Conservation (phyloP, 2,113 vertebrate species). For the Bombycilla garrulus region DNA sequence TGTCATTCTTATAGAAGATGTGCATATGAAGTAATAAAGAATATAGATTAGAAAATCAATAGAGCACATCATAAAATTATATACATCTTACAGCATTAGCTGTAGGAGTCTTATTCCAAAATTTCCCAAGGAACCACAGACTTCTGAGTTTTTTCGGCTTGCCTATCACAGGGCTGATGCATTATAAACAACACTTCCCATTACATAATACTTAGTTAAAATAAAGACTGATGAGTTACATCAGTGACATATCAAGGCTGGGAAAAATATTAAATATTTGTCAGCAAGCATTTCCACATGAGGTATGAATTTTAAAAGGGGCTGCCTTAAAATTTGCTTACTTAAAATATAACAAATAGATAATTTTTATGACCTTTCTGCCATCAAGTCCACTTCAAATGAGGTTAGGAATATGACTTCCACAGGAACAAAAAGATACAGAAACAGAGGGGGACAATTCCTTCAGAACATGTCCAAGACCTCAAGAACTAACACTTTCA, state of each 20-base stretch:
- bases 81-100: not conserved
- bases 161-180: not conserved
- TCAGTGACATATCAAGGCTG: not conserved
- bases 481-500: not conserved
- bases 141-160: not conserved
- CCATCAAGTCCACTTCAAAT: not conserved
- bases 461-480: not conserved
- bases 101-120: not conserved
- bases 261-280: not conserved
- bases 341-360: not conserved
- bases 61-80: not conserved
- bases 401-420: not conserved
- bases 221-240: not conserved
- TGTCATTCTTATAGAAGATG: not conserved
- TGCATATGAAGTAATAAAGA: not conserved
- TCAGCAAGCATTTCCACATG: not conserved
- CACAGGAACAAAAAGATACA: not conserved
- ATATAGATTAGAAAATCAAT: not conserved
- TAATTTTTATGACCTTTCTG: not conserved
- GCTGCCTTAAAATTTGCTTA: not conserved
- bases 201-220: not conserved
- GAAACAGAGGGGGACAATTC: not conserved
- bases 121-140: not conserved
- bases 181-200: not conserved
- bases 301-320: not conserved